Percentiles rank a stretch among this genome's conserved stretches.
phyloP scores from a whole-genome alignment of 2,797 vertebrate species.

The Xenentodon cancila region DNA sequence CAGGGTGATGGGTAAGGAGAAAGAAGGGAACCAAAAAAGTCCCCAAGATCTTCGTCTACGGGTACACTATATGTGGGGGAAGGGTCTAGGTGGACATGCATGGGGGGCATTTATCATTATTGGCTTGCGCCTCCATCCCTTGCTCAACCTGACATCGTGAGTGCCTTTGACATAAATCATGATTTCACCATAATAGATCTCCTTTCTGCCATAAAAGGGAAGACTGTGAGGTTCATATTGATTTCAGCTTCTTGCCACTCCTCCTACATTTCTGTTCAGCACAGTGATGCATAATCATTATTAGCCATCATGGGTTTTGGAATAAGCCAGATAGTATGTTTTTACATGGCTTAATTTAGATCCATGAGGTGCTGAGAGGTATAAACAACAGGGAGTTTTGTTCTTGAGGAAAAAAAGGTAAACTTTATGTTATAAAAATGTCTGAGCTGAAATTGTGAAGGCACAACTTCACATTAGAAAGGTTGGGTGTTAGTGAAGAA shows the following conservation, averaged over 20 bases:
- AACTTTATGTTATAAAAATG: too few species aligned
- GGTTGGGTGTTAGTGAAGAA: too few species aligned
- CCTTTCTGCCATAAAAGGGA: conserved; percentile 64
- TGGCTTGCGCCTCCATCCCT: conserved; percentile 72
- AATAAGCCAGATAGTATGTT: conserved; percentile 46
- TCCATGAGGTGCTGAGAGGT: conserved; percentile 35
- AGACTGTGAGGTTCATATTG: conserved; percentile 66
- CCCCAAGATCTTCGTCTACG: conserved; percentile 42
- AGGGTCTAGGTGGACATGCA: conserved; percentile 49
- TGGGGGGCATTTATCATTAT: conserved; percentile 79
- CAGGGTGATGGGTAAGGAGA: not conserved
- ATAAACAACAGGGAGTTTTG: too few species aligned
- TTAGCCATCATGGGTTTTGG: conserved; percentile 59
- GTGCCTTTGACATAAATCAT: conserved; percentile 83
- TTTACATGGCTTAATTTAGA: conserved; percentile 49
- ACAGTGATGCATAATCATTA: conserved; percentile 69
- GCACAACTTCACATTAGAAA: too few species aligned
- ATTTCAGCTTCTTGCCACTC: conserved; percentile 51
- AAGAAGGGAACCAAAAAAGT: conserved; percentile 2
- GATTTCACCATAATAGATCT: conserved; percentile 80
- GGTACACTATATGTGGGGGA: conserved; percentile 23
- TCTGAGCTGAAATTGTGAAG: too few species aligned
- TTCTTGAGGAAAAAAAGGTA: too few species aligned
- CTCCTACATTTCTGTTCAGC: conserved; percentile 31
- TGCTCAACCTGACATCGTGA: conserved; percentile 74